Evolutionary conservation across 2,113 vertebrate species (phyloP).

Genomic region (Muntiacus reevesi): DNA sequence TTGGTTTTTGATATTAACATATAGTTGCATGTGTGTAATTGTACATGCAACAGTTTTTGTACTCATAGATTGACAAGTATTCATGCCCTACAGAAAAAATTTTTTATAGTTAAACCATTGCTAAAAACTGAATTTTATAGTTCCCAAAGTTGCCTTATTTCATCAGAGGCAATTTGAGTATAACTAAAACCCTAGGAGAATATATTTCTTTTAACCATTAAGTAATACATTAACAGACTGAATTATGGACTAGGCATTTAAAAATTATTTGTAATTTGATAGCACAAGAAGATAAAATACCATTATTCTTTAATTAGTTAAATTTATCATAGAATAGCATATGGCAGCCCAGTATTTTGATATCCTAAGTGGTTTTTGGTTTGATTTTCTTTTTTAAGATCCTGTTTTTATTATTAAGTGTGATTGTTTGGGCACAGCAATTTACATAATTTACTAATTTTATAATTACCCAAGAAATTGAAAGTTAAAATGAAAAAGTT

Average conservation of each 20-base stretch:
- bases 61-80: background rate
- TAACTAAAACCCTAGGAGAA: background rate
- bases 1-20: constrained; percentile 64
- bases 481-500: constrained; percentile 49
- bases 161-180: background rate
- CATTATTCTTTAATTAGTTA: constrained; percentile 2
- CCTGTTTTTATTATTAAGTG: constrained; percentile 38
- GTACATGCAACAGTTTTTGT: constrained; percentile 9
- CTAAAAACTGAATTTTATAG: background rate
- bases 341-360: background rate
- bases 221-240: background rate
- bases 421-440: constrained; percentile 18
- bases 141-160: constrained; percentile 37
- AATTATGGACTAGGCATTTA: background rate
- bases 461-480: background rate
- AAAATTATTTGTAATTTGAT: background rate
- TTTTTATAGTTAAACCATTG: background rate
- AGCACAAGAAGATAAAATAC: background rate
- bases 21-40: background rate
- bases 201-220: background rate
- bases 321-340: background rate
- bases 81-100: background rate
- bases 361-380: background rate
- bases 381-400: background rate
- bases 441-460: constrained; percentile 12